Percentiles rank a stretch among this genome's conserved stretches.
Conservation (phyloP, 2,113 vertebrate species). For the Ailuropoda melanoleuca region DNA sequence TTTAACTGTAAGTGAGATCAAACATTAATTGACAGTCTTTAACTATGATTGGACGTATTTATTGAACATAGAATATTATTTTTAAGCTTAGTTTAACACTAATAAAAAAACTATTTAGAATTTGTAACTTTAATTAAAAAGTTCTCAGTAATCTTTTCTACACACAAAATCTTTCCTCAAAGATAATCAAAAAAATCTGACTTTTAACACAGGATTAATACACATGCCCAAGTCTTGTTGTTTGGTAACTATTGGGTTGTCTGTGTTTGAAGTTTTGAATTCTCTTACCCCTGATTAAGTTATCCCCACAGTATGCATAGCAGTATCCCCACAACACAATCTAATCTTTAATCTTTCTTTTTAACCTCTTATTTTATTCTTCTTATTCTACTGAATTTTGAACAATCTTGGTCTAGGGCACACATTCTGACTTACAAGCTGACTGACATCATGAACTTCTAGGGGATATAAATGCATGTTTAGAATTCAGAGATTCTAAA, state of each 20-base stretch:
- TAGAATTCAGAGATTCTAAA: neutral
- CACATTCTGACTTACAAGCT: neutral
- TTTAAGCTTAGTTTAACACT: neutral
- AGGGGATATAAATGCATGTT: neutral
- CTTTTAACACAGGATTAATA: neutral
- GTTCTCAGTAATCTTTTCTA: neutral
- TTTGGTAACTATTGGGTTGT: neutral
- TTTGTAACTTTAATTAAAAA: neutral
- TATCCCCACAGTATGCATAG: neutral
- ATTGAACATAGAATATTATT: neutral
- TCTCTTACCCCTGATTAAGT: neutral
- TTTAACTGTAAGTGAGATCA: constrained; percentile 23
- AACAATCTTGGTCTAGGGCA: neutral
- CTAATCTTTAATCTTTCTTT: neutral
- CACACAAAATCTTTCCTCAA: constrained; percentile 7
- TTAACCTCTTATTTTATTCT: neutral
- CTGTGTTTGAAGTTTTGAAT: neutral
- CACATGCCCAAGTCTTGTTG: neutral
- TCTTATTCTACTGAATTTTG: constrained; percentile 1
- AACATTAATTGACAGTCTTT: neutral
- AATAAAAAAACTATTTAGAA: neutral
- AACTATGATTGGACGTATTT: neutral
- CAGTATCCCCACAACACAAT: neutral
- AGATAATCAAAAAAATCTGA: neutral
- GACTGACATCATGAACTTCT: neutral